A percentile compares a stretch with the other conserved stretches of the same genome.
These are phyloP conservation scores for Parazoanthus swiftii DNA, from an alignment of 92 coral and sea anemone species.

Conservation along the genomic window DNA sequence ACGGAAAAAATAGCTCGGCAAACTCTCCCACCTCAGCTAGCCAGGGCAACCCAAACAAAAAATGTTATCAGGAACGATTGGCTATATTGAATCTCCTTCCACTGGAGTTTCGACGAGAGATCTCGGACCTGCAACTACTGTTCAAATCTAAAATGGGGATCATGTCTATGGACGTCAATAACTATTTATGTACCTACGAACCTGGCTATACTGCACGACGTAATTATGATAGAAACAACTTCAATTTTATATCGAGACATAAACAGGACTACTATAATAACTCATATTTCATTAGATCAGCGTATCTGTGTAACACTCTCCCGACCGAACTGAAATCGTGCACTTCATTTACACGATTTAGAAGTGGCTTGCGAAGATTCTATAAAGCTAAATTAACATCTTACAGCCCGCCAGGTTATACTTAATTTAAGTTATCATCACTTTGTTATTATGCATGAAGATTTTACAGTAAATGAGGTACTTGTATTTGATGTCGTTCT, in stretches of 20 bases:
- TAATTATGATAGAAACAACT: constrained; percentile 20
- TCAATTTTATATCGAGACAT: neutral
- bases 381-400: constrained; percentile 7
- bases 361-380: neutral
- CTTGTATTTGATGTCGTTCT: too few species aligned
- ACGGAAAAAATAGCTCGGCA: too few species aligned
- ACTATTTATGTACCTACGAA: neutral
- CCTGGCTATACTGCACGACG: neutral
- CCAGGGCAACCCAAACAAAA: neutral
- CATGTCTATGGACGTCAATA: constrained; percentile 13
- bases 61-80: neutral
- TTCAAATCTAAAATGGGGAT: constrained; percentile 39
- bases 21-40: too few species aligned
- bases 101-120: constrained; percentile 42
- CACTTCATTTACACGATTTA: constrained; percentile 4
- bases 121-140: constrained; percentile 31
- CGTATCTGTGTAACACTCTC: neutral
- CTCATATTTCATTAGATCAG: constrained; percentile 30
- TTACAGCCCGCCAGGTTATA: constrained; percentile 18
- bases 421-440: neutral
- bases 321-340: constrained; percentile 13
- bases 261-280: constrained; percentile 34
- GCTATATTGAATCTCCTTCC: constrained; percentile 26
- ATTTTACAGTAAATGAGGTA: too few species aligned
- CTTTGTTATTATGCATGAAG: too few species aligned